Evolutionary conservation across 2,888 invertebrate genomes (phyloP).

Genomic region (Platycheirus rosarum): DNA sequence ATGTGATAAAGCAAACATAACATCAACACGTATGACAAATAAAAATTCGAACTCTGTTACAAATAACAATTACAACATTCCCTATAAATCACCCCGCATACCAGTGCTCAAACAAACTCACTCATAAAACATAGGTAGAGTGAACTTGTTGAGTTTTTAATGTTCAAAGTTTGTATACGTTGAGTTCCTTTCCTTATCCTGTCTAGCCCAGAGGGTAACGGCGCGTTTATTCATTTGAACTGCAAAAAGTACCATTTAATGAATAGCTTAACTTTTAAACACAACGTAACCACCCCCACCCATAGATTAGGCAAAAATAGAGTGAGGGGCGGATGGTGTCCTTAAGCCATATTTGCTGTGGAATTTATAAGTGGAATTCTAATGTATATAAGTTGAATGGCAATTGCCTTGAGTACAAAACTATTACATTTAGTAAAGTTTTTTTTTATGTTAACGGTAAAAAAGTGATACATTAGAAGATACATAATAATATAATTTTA

Average conservation of each 20-base stretch:
- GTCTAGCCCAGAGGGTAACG: not conserved
- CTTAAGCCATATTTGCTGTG: conserved; percentile 5
- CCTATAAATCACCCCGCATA: conserved; percentile 56
- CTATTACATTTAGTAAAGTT: conserved; percentile 32
- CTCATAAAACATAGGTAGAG: conserved; percentile 14
- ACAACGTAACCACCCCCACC: conserved; percentile 33
- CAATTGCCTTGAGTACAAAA: conserved; percentile 8
- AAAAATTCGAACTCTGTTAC: conserved; percentile 33
- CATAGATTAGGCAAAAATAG: not conserved
- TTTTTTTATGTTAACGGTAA: conserved; percentile 21
- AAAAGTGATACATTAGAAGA: conserved; percentile 27
- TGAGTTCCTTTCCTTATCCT: conserved; percentile 47
- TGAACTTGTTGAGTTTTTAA: conserved; percentile 72
- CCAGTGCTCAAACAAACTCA: conserved; percentile 2
- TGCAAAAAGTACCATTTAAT: conserved; percentile 68
- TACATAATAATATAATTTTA: conserved; percentile 34
- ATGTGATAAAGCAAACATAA: conserved; percentile 25
- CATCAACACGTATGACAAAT: not conserved
- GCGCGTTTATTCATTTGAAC: conserved; percentile 63
- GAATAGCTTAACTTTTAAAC: conserved; percentile 71
- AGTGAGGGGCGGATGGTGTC: not conserved
- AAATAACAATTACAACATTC: conserved; percentile 63
- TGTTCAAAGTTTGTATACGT: conserved; percentile 67
- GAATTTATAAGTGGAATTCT: conserved; percentile 55
- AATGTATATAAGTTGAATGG: conserved; percentile 8